Percentiles rank a stretch among this genome's conserved stretches.
Evolutionary conservation across 2,888 invertebrate species (phyloP).

Genomic region (Nomada flava): DNA sequence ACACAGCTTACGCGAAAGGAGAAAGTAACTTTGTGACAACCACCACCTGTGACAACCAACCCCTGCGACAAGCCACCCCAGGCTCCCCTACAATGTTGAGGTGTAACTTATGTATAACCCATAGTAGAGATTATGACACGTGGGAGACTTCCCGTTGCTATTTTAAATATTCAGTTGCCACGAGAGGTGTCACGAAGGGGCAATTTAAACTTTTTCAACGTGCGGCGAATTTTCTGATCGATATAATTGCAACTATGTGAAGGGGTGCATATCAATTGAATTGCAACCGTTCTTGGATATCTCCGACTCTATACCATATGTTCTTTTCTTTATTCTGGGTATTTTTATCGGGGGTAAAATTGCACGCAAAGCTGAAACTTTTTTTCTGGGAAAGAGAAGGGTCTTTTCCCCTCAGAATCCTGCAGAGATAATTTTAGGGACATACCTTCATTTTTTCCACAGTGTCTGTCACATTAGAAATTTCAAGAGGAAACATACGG

Average conservation of each 20-base stretch:
- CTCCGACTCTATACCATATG: neutral
- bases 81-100: no score
- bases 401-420: no score
- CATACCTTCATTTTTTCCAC: neutral
- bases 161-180: neutral
- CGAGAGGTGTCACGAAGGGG: neutral
- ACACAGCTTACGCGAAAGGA: no score
- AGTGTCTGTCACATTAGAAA: neutral
- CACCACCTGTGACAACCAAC: no score
- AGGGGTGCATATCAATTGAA: conserved; percentile 4
- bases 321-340: neutral
- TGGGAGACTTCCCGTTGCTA: no score
- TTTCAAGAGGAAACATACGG: neutral
- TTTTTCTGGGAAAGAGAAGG: neutral
- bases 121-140: no score
- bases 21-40: no score
- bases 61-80: no score
- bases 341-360: neutral
- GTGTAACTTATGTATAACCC: no score
- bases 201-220: conserved; percentile 5
- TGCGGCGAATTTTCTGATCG: neutral
- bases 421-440: neutral
- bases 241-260: conserved; percentile 16
- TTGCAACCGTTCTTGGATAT: neutral
- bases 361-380: neutral